Evolutionary conservation across 2,888 invertebrate genomes (phyloP).

Genomic region (Rhogogaster chlorosoma): DNA sequence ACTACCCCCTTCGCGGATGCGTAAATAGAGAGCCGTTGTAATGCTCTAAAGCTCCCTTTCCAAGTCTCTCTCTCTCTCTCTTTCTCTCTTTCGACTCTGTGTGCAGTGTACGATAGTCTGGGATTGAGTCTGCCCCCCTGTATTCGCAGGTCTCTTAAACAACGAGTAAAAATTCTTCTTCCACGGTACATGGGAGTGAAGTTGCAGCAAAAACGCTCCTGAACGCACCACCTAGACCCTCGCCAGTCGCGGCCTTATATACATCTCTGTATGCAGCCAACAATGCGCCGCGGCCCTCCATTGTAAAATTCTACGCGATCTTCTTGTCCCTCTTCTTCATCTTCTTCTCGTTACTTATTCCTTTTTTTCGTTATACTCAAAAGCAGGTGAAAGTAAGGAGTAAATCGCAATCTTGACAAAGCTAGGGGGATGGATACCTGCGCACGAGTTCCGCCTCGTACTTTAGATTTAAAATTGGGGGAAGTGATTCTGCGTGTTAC

Average conservation of each 20-base stretch:
- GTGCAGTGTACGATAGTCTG: not conserved
- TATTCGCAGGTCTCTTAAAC: conserved; percentile 2
- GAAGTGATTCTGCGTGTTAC: not conserved
- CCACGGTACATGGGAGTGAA: not conserved
- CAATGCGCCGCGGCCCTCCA: conserved; percentile 33
- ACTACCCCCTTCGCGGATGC: conserved; percentile 26
- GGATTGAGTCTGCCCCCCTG: not conserved
- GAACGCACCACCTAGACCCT: conserved; percentile 7
- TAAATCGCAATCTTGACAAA: not conserved
- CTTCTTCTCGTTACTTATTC: not conserved
- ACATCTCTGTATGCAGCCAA: not conserved
- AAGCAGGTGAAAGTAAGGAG: not conserved
- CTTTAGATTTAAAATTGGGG: not conserved
- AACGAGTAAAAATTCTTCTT: conserved; percentile 14
- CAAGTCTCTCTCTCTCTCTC: conserved; percentile 33
- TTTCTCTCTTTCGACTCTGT: not conserved
- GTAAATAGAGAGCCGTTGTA: conserved; percentile 24
- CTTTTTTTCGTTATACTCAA: not conserved
- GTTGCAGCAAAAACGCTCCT: not conserved
- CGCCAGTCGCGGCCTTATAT: conserved; percentile 5
- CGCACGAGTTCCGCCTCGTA: not conserved
- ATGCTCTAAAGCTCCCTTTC: conserved; percentile 15
- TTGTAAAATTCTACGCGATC: conserved; percentile 23
- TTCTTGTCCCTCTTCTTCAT: not conserved
- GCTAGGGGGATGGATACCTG: no score